Percentiles rank a stretch among this genome's conserved stretches.
Evolutionary conservation across 2,797 vertebrate species (phyloP).

Genomic region (Thripadectes ignobilis): DNA sequence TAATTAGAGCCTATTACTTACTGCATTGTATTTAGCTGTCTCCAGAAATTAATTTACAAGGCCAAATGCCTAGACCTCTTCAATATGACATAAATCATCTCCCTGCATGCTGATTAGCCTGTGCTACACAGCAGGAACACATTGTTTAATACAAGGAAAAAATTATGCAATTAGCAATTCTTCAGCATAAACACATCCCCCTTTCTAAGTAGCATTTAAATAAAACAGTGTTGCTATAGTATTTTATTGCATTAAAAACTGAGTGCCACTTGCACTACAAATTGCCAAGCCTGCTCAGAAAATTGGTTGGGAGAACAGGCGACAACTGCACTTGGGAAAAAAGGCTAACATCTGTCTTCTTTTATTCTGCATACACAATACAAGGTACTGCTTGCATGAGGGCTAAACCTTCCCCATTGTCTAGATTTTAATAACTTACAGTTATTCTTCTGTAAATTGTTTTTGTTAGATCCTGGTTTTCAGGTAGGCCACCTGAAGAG

Average conservation of each 20-base stretch:
- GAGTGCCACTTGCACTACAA: not conserved
- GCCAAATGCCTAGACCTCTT: constrained; percentile 1
- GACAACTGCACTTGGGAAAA: not conserved
- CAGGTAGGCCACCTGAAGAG: not conserved
- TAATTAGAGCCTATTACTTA: constrained; percentile 9
- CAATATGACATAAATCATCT: constrained; percentile 1
- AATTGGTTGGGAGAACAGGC: not conserved
- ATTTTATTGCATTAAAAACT: not conserved
- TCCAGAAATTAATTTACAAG: constrained; percentile 11
- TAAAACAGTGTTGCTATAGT: not conserved
- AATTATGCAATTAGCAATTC: constrained; percentile 2
- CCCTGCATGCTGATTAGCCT: not conserved
- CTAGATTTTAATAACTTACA: not conserved
- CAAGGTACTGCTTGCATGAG: not conserved
- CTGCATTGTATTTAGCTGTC: not conserved
- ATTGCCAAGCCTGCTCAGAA: not conserved
- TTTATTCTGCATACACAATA: not conserved
- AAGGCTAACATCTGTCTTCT: not conserved
- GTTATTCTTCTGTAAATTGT: not conserved
- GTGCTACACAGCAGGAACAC: not conserved
- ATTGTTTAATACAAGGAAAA: not conserved
- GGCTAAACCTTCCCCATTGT: not conserved
- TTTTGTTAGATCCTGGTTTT: not conserved
- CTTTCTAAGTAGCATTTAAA: not conserved
- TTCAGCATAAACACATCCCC: not conserved